Evolutionary conservation across 2,797 vertebrate genomes (phyloP).

Genomic region (Eulemur rubriventer): DNA sequence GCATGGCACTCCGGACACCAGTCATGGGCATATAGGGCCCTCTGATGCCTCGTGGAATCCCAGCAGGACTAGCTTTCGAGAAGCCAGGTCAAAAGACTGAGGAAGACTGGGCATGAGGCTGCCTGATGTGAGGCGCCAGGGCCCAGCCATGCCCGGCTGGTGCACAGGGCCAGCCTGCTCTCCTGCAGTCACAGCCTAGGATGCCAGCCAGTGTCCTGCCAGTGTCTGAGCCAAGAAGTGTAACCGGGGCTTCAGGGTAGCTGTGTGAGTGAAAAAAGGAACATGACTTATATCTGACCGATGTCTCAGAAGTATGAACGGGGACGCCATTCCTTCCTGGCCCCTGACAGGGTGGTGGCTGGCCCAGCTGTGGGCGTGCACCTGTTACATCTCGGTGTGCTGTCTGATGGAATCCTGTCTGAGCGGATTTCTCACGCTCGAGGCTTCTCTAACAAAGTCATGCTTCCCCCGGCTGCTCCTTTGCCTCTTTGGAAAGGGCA

Average conservation of each 20-base stretch:
- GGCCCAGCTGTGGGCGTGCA: neutral
- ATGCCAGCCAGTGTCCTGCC: neutral
- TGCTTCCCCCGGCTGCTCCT: accelerated
- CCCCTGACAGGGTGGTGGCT: neutral
- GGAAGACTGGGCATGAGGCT: neutral
- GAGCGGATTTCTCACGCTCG: neutral
- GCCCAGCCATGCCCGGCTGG: accelerated
- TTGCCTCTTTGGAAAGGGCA: neutral
- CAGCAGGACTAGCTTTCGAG: neutral
- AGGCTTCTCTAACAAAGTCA: neutral
- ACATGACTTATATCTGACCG: neutral
- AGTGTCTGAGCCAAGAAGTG: neutral
- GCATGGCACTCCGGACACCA: neutral
- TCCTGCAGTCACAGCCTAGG: neutral
- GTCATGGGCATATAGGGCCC: neutral
- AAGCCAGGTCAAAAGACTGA: neutral
- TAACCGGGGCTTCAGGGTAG: neutral
- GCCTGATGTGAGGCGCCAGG: accelerated
- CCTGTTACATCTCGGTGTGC: accelerated
- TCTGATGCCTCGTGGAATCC: neutral
- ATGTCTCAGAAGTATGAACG: neutral
- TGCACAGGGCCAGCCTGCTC: accelerated
- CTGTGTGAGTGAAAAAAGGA: neutral
- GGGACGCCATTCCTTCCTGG: neutral
- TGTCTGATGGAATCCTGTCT: neutral